phyloP scores from a whole-genome alignment of 2,888 invertebrate genomes.

The Steinernema carpocapsae region DNA sequence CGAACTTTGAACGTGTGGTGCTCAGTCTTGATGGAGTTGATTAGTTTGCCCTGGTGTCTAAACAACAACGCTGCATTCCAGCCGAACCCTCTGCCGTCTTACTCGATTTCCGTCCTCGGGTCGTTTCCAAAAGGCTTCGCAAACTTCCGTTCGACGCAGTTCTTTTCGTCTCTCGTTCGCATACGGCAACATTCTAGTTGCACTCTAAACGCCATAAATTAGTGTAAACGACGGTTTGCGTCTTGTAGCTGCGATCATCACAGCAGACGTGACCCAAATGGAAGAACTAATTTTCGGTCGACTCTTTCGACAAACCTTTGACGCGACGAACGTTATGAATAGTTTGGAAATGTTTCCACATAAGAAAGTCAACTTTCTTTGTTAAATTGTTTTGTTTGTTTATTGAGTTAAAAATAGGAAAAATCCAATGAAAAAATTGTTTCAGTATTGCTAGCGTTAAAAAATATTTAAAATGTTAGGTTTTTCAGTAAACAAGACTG shows the following conservation, averaged over 20 bases:
- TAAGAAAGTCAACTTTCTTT: neutral
- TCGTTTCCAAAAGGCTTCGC: slow-evolving; percentile 63
- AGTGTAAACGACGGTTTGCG: neutral
- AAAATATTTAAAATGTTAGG: too few species aligned
- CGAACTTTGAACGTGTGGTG: slow-evolving; percentile 59
- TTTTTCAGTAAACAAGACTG: too few species aligned
- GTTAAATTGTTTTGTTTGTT: too few species aligned
- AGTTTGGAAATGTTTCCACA: neutral
- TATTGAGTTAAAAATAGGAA: too few species aligned
- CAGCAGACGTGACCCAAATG: slow-evolving; percentile 12
- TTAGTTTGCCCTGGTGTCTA: slow-evolving; percentile 61
- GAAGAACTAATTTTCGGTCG: slow-evolving; percentile 23
- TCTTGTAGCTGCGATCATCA: slow-evolving; percentile 19
- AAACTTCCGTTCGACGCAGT: slow-evolving; percentile 60
- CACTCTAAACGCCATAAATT: slow-evolving; percentile 52
- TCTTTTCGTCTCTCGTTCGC: slow-evolving; percentile 61
- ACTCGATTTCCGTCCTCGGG: slow-evolving; percentile 63
- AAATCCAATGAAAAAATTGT: too few species aligned
- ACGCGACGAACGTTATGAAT: neutral
- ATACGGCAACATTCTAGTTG: slow-evolving; percentile 67
- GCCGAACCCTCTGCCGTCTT: slow-evolving; percentile 25
- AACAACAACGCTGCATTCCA: neutral
- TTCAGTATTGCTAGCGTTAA: too few species aligned
- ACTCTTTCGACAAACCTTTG: slow-evolving; percentile 22
- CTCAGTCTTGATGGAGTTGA: slow-evolving; percentile 61